These are phyloP conservation scores for Zaprionus kolodkinae DNA, from an alignment of 1,140 invertebrate species.

Conservation along the genomic window DNA sequence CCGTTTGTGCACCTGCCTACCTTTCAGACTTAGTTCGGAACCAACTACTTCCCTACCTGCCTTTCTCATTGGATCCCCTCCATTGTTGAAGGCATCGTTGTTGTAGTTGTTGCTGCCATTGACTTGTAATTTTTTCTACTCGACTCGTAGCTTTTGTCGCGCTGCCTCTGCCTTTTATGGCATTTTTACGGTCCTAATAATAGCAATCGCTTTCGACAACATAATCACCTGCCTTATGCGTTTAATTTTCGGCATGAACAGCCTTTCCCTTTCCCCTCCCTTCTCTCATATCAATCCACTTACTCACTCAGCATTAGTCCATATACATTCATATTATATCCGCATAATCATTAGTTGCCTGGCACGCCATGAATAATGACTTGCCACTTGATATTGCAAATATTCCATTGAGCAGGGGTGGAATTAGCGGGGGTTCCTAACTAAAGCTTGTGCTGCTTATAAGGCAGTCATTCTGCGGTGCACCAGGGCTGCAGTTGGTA, in stretches of 20 bases:
- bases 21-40: not conserved
- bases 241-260: conserved; percentile 83
- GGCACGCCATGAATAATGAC: conserved; percentile 76
- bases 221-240: conserved; percentile 81
- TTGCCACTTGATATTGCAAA: conserved; percentile 79
- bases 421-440: conserved; percentile 6
- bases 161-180: conserved; percentile 48
- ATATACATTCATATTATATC: conserved; percentile 33
- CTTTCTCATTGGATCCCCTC: not conserved
- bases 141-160: conserved; percentile 56
- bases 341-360: conserved; percentile 75
- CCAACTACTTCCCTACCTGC: not conserved
- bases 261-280: not conserved
- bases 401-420: conserved; percentile 30
- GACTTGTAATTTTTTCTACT: conserved; percentile 53
- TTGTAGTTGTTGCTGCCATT: conserved; percentile 21
- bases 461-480: not conserved
- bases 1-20: conserved; percentile 42
- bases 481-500: not conserved
- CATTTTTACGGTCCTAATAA: conserved; percentile 63
- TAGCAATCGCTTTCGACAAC: conserved; percentile 67
- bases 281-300: not conserved
- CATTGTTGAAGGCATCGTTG: conserved; percentile 36
- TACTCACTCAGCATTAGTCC: not conserved
- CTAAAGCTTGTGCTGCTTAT: conserved; percentile 37